Evolutionary conservation across 2,113 vertebrate genomes (phyloP).

Genomic region (Hipposideros armiger): DNA sequence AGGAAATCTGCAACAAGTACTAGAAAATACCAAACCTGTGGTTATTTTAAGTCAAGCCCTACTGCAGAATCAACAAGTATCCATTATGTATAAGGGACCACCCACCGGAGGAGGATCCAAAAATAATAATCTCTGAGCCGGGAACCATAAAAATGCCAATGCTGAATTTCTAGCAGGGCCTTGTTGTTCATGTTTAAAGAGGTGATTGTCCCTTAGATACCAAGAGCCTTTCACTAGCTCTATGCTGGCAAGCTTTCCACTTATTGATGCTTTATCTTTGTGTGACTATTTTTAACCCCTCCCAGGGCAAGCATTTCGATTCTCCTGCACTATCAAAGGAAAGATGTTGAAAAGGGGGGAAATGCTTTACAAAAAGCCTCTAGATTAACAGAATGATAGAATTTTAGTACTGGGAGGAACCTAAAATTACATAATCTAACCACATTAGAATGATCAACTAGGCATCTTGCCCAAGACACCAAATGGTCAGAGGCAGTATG

Average conservation of each 20-base stretch:
- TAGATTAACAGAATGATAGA: background rate
- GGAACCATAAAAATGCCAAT: conserved; percentile 58
- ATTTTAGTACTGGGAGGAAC: background rate
- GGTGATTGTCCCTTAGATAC: conserved; percentile 65
- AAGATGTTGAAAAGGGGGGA: background rate
- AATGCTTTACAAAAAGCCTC: background rate
- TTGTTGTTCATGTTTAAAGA: conserved; percentile 64
- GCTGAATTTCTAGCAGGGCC: conserved; percentile 59
- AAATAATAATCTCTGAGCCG: conserved; percentile 68
- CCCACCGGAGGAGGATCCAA: conserved; percentile 38
- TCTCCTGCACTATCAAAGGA: background rate
- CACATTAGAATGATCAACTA: background rate
- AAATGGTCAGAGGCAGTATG: background rate
- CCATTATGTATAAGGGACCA: conserved; percentile 33
- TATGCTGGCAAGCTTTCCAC: conserved; percentile 53
- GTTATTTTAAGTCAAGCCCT: conserved; percentile 41
- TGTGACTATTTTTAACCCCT: conserved; percentile 38
- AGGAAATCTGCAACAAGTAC: background rate
- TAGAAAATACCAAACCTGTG: conserved; percentile 39
- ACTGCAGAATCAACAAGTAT: conserved; percentile 21
- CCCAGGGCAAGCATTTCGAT: conserved; percentile 14
- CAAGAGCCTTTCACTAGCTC: conserved; percentile 10
- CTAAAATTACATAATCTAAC: background rate
- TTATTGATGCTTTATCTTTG: conserved; percentile 60
- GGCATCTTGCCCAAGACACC: background rate